Conservation (phyloP, 2,797 vertebrate genomes). For the Balearica regulorum region DNA sequence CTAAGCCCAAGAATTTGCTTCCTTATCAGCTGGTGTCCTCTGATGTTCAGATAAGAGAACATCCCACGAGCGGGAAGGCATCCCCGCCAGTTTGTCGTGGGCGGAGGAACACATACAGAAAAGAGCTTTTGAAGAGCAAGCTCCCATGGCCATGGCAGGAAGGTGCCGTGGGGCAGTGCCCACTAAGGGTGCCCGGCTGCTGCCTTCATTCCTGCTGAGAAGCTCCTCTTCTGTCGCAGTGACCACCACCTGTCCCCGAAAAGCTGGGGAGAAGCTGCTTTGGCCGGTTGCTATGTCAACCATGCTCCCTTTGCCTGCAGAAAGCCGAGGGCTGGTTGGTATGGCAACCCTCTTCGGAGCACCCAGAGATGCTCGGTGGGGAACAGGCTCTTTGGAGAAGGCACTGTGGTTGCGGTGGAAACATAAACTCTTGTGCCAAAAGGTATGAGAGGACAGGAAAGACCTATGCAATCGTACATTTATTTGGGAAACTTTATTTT, state of each 20-base stretch:
- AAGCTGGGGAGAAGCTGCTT: neutral
- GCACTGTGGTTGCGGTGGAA: neutral
- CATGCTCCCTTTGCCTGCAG: neutral
- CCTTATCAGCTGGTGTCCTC: neutral
- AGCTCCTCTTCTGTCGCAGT: neutral
- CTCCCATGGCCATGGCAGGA: accelerated
- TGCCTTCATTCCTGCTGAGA: neutral
- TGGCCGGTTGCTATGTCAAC: conserved; percentile 60
- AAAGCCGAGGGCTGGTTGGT: conserved; percentile 11
- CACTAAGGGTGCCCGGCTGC: neutral
- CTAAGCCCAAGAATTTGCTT: neutral
- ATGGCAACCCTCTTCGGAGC: conserved; percentile 41
- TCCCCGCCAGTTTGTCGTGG: neutral
- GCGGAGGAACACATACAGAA: neutral
- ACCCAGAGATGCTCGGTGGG: neutral
- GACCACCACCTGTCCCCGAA: neutral
- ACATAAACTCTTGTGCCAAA: neutral
- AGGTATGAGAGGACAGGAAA: neutral
- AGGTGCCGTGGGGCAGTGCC: neutral
- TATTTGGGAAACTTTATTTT: neutral
- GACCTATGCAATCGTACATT: neutral
- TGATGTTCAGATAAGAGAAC: neutral
- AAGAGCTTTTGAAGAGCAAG: neutral
- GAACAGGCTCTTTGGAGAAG: neutral
- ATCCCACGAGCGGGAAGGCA: neutral